phyloP scores from a whole-genome alignment of 2,113 vertebrate species.

The Pseudonaja textilis region DNA sequence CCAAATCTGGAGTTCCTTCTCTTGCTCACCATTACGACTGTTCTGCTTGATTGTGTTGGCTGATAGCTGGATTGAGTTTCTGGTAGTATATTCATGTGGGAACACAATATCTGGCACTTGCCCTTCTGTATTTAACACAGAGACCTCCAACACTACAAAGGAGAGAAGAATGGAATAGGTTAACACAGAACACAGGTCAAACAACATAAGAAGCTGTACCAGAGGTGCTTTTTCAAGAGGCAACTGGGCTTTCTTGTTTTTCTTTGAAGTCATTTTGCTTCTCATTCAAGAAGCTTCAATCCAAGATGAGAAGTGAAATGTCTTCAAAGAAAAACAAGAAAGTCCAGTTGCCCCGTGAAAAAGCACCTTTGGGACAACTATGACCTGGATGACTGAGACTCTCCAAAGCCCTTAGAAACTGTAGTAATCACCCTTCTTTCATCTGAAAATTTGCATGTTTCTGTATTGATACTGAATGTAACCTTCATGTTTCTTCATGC shows the following conservation, averaged over 20 bases:
- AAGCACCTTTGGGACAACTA: too few species aligned
- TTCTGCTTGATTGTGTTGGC: constrained; percentile 93
- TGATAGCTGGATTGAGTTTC: constrained; percentile 88
- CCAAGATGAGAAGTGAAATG: too few species aligned
- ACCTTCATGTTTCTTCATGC: neutral
- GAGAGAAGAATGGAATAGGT: neutral
- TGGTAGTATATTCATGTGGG: constrained; percentile 82
- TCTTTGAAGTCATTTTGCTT: too few species aligned
- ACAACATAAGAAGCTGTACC: neutral
- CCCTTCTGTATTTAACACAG: constrained; percentile 87
- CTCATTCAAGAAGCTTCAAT: too few species aligned
- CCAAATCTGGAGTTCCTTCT: neutral
- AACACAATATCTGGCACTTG: constrained; percentile 88
- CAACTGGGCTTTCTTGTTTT: too few species aligned
- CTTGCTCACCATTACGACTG: constrained; percentile 87
- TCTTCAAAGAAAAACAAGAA: too few species aligned
- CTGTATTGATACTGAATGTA: neutral
- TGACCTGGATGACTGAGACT: too few species aligned
- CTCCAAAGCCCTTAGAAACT: neutral
- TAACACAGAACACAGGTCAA: neutral
- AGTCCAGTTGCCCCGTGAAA: too few species aligned
- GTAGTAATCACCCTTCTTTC: neutral
- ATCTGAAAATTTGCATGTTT: neutral
- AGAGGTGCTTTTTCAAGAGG: too few species aligned
- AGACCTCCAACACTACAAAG: constrained; percentile 84